A percentile compares a stretch with the other conserved stretches of the same genome.
Evolutionary conservation across 2,797 vertebrate species (phyloP).

Genomic region (Dendrocincla fuliginosa): DNA sequence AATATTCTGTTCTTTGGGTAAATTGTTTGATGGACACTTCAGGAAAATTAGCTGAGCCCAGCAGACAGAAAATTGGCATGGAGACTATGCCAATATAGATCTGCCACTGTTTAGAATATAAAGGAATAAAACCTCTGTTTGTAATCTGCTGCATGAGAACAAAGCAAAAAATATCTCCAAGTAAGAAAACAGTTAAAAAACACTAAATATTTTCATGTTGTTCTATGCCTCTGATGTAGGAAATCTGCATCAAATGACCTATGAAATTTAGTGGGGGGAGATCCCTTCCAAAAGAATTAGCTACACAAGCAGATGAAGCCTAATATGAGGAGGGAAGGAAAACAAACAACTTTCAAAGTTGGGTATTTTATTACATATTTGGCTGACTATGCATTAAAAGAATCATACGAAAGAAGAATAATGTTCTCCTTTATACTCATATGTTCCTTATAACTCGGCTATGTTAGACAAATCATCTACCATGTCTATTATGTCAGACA

Average conservation of each 20-base stretch:
- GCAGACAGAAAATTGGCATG: not conserved
- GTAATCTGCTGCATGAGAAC: not conserved
- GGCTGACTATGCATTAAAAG: not conserved
- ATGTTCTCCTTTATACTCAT: not conserved
- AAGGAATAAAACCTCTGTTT: not conserved
- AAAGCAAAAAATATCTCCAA: not conserved
- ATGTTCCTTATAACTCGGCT: not conserved
- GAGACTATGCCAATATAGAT: not conserved
- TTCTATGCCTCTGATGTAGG: not conserved
- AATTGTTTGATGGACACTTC: slow-evolving; percentile 16
- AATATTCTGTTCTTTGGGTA: not conserved
- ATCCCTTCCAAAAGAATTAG: not conserved
- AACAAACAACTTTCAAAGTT: not conserved
- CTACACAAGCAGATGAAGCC: not conserved
- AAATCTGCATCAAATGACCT: slow-evolving; percentile 6
- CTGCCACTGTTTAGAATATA: not conserved
- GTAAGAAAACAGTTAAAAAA: not conserved
- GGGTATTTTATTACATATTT: not conserved
- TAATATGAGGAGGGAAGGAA: not conserved
- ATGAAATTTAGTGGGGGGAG: not conserved
- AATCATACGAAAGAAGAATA: not conserved
- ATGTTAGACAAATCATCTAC: not conserved
- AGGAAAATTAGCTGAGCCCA: slow-evolving; percentile 5
- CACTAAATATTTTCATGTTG: not conserved
- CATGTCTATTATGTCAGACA: not conserved